Conservation (phyloP, 1,140 invertebrate species). For the Helicoverpa zea region DNA sequence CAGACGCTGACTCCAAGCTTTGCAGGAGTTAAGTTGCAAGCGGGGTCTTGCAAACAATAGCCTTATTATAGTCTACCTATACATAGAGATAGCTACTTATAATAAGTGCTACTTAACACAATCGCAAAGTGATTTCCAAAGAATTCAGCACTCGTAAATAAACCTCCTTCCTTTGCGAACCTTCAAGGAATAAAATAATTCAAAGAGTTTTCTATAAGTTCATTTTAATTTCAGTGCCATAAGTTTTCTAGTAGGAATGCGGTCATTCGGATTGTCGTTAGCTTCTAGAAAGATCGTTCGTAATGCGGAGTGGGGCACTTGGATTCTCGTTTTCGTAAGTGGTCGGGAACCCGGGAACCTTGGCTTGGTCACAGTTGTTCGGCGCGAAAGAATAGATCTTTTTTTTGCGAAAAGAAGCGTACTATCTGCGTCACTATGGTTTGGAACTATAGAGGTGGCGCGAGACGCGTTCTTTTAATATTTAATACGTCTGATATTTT, state of each 20-base stretch:
- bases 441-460: not conserved
- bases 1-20: no score
- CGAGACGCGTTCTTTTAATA: not conserved
- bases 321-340: constrained; percentile 39
- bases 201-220: constrained; percentile 31
- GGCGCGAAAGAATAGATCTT: not conserved
- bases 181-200: constrained; percentile 14
- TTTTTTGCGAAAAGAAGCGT: not conserved
- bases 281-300: constrained; percentile 23
- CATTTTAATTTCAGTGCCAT: constrained; percentile 34
- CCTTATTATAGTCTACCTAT: not conserved
- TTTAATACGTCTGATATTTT: not conserved
- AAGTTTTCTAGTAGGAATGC: constrained; percentile 30
- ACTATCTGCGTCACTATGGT: not conserved
- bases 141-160: not conserved
- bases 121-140: not conserved
- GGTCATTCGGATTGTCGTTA: constrained; percentile 43
- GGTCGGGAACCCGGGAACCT: not conserved
- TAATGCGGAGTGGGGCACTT: constrained; percentile 1
- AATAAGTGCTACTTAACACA: not conserved
- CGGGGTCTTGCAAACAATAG: not conserved
- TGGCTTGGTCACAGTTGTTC: constrained; percentile 18
- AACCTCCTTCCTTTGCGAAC: not conserved
- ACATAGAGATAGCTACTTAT: not conserved
- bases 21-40: not conserved